phyloP scores from a whole-genome alignment of 2,888 invertebrate species.

The Petrolisthes manimaculis region DNA sequence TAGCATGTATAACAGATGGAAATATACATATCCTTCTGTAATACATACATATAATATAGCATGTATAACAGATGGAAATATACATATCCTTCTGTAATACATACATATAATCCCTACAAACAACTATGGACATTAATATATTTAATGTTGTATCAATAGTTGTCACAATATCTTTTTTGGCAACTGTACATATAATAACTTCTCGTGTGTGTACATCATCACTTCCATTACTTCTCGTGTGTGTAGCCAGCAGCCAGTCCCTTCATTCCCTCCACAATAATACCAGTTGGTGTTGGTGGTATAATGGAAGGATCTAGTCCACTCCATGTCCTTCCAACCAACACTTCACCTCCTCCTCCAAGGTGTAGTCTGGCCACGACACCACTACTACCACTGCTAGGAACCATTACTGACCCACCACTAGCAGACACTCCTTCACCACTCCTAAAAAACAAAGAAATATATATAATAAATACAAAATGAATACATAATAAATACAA shows the following conservation, averaged over 20 bases:
- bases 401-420: conserved; percentile 34
- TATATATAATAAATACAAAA: no score
- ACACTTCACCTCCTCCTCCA: conserved; percentile 46
- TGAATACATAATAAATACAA: no score
- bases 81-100: no score
- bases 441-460: background rate
- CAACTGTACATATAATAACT: background rate
- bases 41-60: no score
- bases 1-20: no score
- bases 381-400: no score
- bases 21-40: no score
- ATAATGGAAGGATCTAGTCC: conserved; percentile 46
- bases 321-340: conserved; percentile 49
- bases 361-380: conserved; percentile 31
- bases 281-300: background rate
- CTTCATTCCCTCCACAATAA: conserved; percentile 47
- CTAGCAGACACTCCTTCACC: conserved; percentile 15
- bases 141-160: no score
- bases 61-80: no score
- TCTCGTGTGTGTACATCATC: background rate
- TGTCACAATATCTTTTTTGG: no score
- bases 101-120: no score
- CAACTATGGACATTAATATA: no score
- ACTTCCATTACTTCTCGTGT: conserved; percentile 25
- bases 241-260: conserved; percentile 52